Conservation (phyloP, 2,888 invertebrate genomes). For the Chelonus formosanus region DNA sequence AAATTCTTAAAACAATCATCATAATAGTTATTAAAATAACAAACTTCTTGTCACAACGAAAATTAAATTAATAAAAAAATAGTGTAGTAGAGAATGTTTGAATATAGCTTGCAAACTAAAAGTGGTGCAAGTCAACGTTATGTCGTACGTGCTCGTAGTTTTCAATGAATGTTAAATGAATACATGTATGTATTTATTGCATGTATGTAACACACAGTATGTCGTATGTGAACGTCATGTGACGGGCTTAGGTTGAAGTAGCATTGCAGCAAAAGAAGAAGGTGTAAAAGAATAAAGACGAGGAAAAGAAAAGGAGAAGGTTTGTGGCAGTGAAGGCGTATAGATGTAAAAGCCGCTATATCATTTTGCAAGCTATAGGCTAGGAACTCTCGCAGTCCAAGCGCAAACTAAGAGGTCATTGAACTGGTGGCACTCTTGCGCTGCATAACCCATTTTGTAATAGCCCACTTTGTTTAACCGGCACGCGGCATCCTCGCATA, state of each 20-base stretch:
- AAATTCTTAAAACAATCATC: too few species aligned
- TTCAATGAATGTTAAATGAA: slow-evolving; percentile 49
- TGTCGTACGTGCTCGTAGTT: slow-evolving; percentile 54
- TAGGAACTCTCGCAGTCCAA: slow-evolving; percentile 46
- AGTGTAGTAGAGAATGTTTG: too few species aligned
- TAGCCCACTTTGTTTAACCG: slow-evolving; percentile 63
- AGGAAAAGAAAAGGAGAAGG: slow-evolving; percentile 27
- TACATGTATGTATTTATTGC: neutral
- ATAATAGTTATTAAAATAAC: neutral
- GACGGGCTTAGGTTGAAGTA: slow-evolving; percentile 12
- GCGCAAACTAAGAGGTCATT: slow-evolving; percentile 50
- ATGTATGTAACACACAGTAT: slow-evolving; percentile 25
- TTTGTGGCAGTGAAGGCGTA: slow-evolving; percentile 5
- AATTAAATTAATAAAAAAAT: too few species aligned
- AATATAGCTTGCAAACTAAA: slow-evolving; percentile 38
- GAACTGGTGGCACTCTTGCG: slow-evolving; percentile 61
- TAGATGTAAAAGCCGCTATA: slow-evolving; percentile 47
- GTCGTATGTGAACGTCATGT: slow-evolving; percentile 21
- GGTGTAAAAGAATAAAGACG: slow-evolving; percentile 3
- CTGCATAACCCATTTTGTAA: slow-evolving; percentile 66
- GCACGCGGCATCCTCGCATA: slow-evolving; percentile 56
- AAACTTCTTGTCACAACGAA: neutral
- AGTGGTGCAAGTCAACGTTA: slow-evolving; percentile 47
- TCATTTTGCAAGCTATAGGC: slow-evolving; percentile 53
- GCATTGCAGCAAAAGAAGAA: slow-evolving; percentile 12